phyloP scores from a whole-genome alignment of 1,140 invertebrate species.

The Drosophila persimilis region DNA sequence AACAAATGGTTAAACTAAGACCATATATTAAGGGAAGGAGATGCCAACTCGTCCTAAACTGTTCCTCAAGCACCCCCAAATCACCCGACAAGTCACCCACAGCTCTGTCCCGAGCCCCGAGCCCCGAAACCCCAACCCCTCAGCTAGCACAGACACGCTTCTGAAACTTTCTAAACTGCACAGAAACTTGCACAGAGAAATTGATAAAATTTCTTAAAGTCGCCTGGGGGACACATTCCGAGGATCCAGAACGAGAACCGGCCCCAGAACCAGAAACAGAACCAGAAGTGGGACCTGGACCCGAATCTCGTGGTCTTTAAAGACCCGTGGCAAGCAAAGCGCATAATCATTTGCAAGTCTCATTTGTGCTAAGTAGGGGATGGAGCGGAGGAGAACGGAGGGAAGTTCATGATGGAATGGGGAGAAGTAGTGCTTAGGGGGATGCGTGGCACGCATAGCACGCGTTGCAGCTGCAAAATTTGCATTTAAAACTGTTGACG shows the following conservation, averaged over 20 bases:
- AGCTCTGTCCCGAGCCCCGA: neutral
- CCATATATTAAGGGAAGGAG: slow-evolving; percentile 45
- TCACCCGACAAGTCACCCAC: no score
- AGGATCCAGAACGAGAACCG: slow-evolving; percentile 20
- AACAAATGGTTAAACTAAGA: slow-evolving; percentile 54
- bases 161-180: slow-evolving; percentile 56
- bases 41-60: slow-evolving; percentile 31
- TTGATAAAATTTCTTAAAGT: slow-evolving; percentile 78
- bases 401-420: neutral
- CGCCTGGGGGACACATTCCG: slow-evolving; percentile 48
- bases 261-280: neutral
- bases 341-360: slow-evolving; percentile 78
- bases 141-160: slow-evolving; percentile 34
- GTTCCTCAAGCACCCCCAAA: slow-evolving; percentile 18
- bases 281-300: neutral
- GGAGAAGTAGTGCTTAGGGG: slow-evolving; percentile 12
- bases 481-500: slow-evolving; percentile 81
- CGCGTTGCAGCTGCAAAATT: slow-evolving; percentile 69
- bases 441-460: slow-evolving; percentile 12
- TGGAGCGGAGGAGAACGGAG: neutral
- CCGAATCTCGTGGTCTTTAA: slow-evolving; percentile 40
- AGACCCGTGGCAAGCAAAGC: slow-evolving; percentile 50
- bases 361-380: slow-evolving; percentile 63
- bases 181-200: slow-evolving; percentile 60
- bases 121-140: neutral